These are phyloP conservation scores for Uloborus plumipes DNA, from an alignment of 2,888 invertebrate genomes.

Conservation along the genomic window DNA sequence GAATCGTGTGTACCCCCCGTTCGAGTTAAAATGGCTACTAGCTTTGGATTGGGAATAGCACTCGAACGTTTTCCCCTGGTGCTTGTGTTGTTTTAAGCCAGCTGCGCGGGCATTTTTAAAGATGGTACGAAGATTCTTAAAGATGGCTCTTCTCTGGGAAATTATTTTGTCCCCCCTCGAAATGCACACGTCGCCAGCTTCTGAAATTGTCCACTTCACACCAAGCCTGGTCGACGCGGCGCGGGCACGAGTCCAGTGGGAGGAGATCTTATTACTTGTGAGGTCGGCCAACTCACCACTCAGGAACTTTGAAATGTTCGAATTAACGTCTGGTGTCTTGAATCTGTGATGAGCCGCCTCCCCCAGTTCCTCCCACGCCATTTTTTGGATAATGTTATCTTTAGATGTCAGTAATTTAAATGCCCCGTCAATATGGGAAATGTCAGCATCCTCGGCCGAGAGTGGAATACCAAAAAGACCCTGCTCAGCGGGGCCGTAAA, in stretches of 20 bases:
- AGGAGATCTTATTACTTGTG: background rate
- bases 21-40: too few relatives aligned
- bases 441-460: background rate
- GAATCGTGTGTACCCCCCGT: too few relatives aligned
- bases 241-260: background rate
- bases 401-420: background rate
- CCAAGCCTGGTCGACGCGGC: background rate
- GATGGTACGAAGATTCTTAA: background rate
- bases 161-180: background rate
- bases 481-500: background rate
- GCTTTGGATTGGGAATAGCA: background rate
- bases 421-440: background rate
- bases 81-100: background rate
- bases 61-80: background rate
- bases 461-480: background rate
- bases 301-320: background rate
- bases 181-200: background rate
- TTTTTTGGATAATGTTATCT: background rate
- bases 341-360: background rate
- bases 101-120: background rate
- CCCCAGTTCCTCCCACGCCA: background rate
- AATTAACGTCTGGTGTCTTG: fast-evolving
- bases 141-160: background rate
- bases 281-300: background rate
- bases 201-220: background rate